phyloP scores from a whole-genome alignment of 2,888 invertebrate genomes.

The Leucozona laternaria region DNA sequence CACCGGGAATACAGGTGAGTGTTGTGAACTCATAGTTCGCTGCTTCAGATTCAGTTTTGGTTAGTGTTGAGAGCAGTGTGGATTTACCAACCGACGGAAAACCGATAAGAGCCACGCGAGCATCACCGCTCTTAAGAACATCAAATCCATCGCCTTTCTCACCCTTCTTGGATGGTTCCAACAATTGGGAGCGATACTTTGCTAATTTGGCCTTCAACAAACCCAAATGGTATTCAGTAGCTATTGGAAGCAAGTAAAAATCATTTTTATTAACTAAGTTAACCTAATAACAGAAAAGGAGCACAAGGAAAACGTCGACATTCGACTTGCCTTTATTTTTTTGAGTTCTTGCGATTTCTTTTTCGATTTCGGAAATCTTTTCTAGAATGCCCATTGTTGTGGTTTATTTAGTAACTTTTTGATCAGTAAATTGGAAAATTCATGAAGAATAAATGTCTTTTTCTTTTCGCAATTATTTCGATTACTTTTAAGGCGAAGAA shows the following conservation, averaged over 20 bases:
- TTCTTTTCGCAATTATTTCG: slow-evolving; percentile 15
- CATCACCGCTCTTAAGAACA: slow-evolving; percentile 99
- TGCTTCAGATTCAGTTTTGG: slow-evolving; percentile 97
- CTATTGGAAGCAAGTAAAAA: slow-evolving; percentile 84
- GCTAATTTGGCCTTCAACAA: slow-evolving; percentile 98
- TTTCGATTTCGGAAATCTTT: slow-evolving; percentile 99
- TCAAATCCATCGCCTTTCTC: slow-evolving; percentile 99
- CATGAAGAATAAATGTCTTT: slow-evolving; percentile 47
- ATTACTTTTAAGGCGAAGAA: slow-evolving; percentile 45
- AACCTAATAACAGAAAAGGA: slow-evolving; percentile 77
- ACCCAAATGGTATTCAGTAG: slow-evolving; percentile 99
- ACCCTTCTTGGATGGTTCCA: slow-evolving; percentile 97
- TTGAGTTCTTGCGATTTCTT: slow-evolving; percentile 98
- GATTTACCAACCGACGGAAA: slow-evolving; percentile 95
- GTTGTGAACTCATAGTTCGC: slow-evolving; percentile 99
- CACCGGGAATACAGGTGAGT: slow-evolving; percentile 99
- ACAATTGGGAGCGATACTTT: slow-evolving; percentile 95
- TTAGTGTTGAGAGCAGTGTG: slow-evolving; percentile 96
- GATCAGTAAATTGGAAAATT: slow-evolving; percentile 34
- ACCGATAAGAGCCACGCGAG: slow-evolving; percentile 98
- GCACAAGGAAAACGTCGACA: slow-evolving; percentile 42
- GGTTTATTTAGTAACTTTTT: slow-evolving; percentile 3
- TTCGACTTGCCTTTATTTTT: slow-evolving; percentile 96
- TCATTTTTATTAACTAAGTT: slow-evolving; percentile 63
- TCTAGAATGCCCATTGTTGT: slow-evolving; percentile 97